phyloP scores from a whole-genome alignment of 2,113 vertebrate species.

The Capra hircus region DNA sequence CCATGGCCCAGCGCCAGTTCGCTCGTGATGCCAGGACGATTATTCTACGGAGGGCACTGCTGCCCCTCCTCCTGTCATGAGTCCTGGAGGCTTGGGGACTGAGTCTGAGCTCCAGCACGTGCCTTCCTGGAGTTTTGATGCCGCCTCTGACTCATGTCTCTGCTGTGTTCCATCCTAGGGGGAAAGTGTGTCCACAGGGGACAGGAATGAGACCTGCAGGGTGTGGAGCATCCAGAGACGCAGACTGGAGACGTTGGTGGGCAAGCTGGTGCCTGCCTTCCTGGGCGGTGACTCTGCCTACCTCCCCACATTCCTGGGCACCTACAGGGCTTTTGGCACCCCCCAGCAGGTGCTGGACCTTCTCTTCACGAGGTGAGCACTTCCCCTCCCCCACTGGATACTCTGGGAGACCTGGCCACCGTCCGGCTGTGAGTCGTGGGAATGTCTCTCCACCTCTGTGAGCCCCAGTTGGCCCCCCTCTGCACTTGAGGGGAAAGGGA shows the following conservation, averaged over 20 bases:
- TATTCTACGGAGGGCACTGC: fast-evolving
- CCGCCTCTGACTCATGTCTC: neutral
- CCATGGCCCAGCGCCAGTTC: fast-evolving
- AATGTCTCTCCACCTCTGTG: neutral
- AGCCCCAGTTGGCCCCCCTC: neutral
- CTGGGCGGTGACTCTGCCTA: constrained; percentile 57
- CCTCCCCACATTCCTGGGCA: constrained; percentile 82
- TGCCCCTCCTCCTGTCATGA: neutral
- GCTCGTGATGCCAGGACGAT: neutral
- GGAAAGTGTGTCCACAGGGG: constrained; percentile 86
- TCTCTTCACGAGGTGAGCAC: constrained; percentile 86
- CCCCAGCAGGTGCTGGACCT: constrained; percentile 92
- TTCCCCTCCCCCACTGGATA: neutral
- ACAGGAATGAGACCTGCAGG: constrained; percentile 90
- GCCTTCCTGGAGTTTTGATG: too few relatives aligned
- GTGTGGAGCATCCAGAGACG: constrained; percentile 78
- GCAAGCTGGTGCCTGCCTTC: constrained; percentile 79
- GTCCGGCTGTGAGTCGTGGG: too few relatives aligned
- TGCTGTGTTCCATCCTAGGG: constrained; percentile 68
- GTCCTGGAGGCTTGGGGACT: neutral
- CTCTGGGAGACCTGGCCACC: fast-evolving
- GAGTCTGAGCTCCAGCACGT: neutral
- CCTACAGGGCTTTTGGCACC: constrained; percentile 67
- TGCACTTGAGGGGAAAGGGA: neutral
- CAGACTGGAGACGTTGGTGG: neutral